These are phyloP conservation scores for Zapornia atra DNA, from an alignment of 2,113 vertebrate species.

Conservation along the genomic window DNA sequence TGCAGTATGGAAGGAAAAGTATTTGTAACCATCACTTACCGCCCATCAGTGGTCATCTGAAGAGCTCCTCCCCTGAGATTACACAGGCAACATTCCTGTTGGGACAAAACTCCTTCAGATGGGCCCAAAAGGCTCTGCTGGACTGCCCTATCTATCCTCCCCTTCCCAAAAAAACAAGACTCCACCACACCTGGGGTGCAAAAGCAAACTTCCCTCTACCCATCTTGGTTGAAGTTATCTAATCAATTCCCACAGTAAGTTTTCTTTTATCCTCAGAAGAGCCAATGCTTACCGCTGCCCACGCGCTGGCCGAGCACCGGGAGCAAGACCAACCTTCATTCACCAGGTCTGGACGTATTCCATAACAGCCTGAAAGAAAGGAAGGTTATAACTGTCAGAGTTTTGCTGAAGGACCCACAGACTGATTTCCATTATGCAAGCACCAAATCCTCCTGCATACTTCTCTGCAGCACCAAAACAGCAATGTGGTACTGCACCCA, in stretches of 20 bases:
- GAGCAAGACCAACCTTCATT: slow-evolving; percentile 88
- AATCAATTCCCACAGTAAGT: fast-evolving
- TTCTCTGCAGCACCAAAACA: not conserved
- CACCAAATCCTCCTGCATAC: not conserved
- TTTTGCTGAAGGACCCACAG: fast-evolving
- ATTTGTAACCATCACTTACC: slow-evolving; percentile 68
- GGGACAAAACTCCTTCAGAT: not conserved
- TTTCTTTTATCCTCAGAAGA: not conserved
- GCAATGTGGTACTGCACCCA: not conserved
- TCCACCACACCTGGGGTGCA: fast-evolving
- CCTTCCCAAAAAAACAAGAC: not conserved
- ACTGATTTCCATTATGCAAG: fast-evolving
- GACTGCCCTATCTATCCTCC: not conserved
- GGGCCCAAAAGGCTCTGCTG: not conserved
- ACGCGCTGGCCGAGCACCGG: slow-evolving; percentile 84
- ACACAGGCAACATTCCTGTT: slow-evolving; percentile 93
- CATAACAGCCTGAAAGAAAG: slow-evolving; percentile 87
- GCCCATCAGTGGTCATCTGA: slow-evolving; percentile 88
- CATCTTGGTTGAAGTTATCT: fast-evolving
- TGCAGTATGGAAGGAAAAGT: not conserved
- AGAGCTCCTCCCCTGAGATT: slow-evolving; percentile 93
- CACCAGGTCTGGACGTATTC: slow-evolving; percentile 85
- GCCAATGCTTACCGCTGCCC: slow-evolving; percentile 83
- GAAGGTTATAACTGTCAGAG: not conserved
- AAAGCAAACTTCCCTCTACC: not conserved